Percentiles rank a stretch among this genome's conserved stretches.
These are phyloP conservation scores for Hemicentrotus pulcherrimus DNA, from an alignment of 35 echinoderm and acorn worm species.

Conservation along the genomic window DNA sequence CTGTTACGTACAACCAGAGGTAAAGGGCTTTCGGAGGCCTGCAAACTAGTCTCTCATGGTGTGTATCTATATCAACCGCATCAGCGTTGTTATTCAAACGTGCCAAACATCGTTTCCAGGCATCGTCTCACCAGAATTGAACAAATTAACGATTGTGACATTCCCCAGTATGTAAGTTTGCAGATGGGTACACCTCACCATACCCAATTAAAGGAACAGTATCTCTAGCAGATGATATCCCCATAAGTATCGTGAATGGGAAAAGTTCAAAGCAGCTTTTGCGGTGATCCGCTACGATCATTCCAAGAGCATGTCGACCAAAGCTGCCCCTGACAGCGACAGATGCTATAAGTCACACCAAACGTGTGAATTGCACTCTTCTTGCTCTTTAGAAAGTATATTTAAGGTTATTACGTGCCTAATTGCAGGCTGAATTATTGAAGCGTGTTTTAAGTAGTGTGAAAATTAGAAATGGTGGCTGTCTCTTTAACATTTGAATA, in stretches of 20 bases:
- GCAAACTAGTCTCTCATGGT: neutral
- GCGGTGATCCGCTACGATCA: neutral
- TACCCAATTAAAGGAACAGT: neutral
- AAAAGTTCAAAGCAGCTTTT: neutral
- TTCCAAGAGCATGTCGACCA: neutral
- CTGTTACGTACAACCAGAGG: no score
- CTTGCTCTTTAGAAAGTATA: neutral
- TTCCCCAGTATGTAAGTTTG: neutral
- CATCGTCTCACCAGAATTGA: neutral
- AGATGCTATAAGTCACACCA: neutral
- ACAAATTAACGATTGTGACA: conserved; percentile 8
- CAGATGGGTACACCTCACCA: neutral
- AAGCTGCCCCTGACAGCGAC: neutral
- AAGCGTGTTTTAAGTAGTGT: neutral
- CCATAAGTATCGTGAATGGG: neutral
- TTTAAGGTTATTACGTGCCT: neutral
- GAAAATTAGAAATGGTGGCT: neutral
- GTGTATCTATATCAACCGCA: neutral
- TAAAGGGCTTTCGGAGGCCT: no score
- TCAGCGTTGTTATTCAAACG: conserved; percentile 3
- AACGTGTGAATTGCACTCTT: neutral
- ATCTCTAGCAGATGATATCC: neutral
- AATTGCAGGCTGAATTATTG: neutral
- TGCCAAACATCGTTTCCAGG: neutral
- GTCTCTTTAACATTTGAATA: neutral